Base-by-base conservation (phyloP, 2,888 invertebrate species). In the Brenthis daphne region DNA sequence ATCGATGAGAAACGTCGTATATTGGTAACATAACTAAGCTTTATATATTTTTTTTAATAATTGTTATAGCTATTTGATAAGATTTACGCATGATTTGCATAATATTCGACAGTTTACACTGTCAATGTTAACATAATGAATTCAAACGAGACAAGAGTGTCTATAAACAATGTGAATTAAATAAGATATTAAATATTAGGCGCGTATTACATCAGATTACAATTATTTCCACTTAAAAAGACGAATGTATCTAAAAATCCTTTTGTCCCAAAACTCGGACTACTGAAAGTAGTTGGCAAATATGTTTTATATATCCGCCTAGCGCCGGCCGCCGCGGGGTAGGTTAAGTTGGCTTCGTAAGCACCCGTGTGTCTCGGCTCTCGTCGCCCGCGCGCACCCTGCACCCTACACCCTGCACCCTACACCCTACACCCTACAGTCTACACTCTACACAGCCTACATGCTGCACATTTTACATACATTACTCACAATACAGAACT, bases 331-430 rank as follows among this genome's bases (percentile, higher is more conserved):
- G 83, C 85, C 77, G 77, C 68, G 29, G 85, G 82, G 76, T 87
- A 87, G 87, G 84, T 82, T 87, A 84, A 85, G 85, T 82, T 80
- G 81, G 86, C 85, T 81, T 81, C 79, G 89, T 89, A 86, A 88
- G 87, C 89, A 88, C 88, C 87, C 79, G 88, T 85, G 88, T 82
- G 73, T 60, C 57, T 60, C 53, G 72, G 16, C 68, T 67, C 72
- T 67, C 72, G 37, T 11, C 37, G 37, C 37, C 11, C 37, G 37
- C 37, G 6, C 37, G 6, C 37, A 2, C 33, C 33, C 33, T 1
- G 8, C 37, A 8, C 37, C 37, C 37, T 2, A 1, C 11, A 8
- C 37, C 8, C 37, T 20, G 13, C 43, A 20, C 20, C 20, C 20
- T 20, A 20, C 20, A 20, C 20, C 1, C 20, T 20, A 20, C 20